These are phyloP conservation scores for Tipula unca DNA, from an alignment of 2,888 invertebrate species.

Conservation along the genomic window DNA sequence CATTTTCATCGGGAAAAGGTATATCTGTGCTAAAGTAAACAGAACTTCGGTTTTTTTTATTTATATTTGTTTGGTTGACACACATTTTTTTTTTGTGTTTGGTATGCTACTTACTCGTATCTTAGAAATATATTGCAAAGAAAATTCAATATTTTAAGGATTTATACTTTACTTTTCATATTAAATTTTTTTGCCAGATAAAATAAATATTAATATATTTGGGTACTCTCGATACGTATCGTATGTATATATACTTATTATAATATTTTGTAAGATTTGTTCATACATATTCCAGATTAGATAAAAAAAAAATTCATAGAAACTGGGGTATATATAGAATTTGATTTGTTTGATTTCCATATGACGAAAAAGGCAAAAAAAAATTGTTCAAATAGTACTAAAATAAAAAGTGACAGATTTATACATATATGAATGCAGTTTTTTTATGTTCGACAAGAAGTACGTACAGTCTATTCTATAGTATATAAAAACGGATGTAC, in stretches of 20 bases:
- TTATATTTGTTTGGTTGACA: not conserved
- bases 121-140: not conserved
- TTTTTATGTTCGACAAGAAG: not conserved
- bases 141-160: not conserved
- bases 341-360: not conserved
- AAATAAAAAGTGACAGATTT: not conserved
- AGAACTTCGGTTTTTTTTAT: not conserved
- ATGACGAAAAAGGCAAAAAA: not conserved
- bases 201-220: not conserved
- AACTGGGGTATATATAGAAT: not conserved
- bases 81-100: not conserved
- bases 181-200: not conserved
- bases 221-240: not conserved
- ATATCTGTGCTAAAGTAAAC: not conserved
- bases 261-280: not conserved
- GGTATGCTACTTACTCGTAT: not conserved
- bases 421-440: constrained; percentile 14
- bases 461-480: not conserved
- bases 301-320: not conserved
- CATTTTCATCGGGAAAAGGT: not conserved
- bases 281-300: not conserved
- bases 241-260: not conserved
- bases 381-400: not conserved
- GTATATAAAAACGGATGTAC: not conserved
- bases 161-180: not conserved